A percentile compares a stretch with the other conserved stretches of the same genome.
Conservation (phyloP, 2,888 invertebrate species). For the Myopa tessellatipennis region DNA sequence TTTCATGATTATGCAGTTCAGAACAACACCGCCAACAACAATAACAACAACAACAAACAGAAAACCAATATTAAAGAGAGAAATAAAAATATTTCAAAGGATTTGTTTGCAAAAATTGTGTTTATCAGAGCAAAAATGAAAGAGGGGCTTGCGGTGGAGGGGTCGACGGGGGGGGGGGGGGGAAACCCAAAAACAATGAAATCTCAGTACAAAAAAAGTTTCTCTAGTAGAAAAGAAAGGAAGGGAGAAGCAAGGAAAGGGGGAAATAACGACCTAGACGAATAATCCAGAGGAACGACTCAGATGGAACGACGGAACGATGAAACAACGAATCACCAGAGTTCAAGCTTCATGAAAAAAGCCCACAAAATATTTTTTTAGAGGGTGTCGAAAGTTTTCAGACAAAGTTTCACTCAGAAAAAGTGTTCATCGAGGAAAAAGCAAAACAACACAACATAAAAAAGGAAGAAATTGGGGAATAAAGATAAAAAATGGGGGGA, state of each 20-base stretch:
- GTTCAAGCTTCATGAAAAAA: background rate
- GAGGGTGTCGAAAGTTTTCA: conserved; percentile 42
- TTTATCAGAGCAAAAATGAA: conserved; percentile 19
- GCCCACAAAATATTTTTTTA: background rate
- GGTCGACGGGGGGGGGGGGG: background rate
- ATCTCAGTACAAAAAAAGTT: background rate
- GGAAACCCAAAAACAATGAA: background rate
- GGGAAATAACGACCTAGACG: background rate
- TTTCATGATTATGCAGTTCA: conserved; percentile 46
- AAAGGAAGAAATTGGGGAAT: background rate
- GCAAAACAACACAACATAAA: background rate
- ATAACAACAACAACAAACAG: conserved; percentile 15
- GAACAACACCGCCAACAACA: conserved; percentile 4
- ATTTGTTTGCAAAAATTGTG: conserved; percentile 26
- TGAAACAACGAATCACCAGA: background rate
- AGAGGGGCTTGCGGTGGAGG: background rate
- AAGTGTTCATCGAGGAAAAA: conserved; percentile 1
- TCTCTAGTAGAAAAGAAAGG: background rate
- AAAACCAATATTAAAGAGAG: conserved; percentile 10
- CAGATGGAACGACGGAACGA: background rate
- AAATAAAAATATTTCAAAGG: conserved; percentile 17
- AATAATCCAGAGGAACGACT: background rate
- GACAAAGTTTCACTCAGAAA: conserved; percentile 29
- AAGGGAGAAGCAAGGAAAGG: background rate
- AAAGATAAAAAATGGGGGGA: too few species aligned